Percentiles rank a stretch among this genome's conserved stretches.
phyloP scores from a whole-genome alignment of 1,140 invertebrate genomes.

The Limonius californicus region DNA sequence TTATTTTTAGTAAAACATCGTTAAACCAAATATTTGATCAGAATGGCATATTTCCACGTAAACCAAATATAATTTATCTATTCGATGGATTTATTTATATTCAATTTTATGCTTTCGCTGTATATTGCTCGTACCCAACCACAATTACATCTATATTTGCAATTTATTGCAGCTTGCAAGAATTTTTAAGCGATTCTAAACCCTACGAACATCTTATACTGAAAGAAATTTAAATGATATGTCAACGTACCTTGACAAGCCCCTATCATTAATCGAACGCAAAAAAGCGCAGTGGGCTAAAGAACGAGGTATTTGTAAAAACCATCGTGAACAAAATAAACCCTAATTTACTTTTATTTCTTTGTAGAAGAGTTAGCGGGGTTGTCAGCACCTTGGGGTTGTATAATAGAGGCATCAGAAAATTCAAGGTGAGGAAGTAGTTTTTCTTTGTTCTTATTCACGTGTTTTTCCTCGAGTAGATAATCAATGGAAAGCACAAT shows the following conservation, averaged over 20 bases:
- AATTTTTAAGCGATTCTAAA: too few species aligned
- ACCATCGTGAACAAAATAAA: slow-evolving; percentile 1
- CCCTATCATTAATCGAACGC: slow-evolving; percentile 61
- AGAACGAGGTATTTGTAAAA: slow-evolving; percentile 69
- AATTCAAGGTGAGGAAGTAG: neutral
- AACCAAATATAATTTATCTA: too few species aligned
- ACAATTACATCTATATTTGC: too few species aligned
- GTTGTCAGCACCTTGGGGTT: slow-evolving; percentile 54
- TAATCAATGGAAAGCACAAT: slow-evolving; percentile 16
- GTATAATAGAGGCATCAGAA: neutral
- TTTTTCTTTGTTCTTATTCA: slow-evolving; percentile 1
- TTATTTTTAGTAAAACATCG: too few species aligned
- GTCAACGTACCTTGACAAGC: slow-evolving; percentile 32
- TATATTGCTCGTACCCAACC: too few species aligned
- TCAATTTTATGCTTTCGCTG: too few species aligned
- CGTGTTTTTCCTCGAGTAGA: neutral
- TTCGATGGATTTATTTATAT: too few species aligned
- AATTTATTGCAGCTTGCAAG: too few species aligned
- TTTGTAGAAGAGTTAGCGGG: slow-evolving; percentile 61
- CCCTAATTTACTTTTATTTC: slow-evolving; percentile 16
- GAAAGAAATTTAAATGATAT: slow-evolving; percentile 13
- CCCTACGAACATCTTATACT: too few species aligned
- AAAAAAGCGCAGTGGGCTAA: slow-evolving; percentile 73
- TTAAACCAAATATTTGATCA: too few species aligned
- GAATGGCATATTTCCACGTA: too few species aligned